A percentile compares a stretch with the other conserved stretches of the same genome.
These are phyloP conservation scores for Conops quadrifasciatus DNA, from an alignment of 2,888 invertebrate species.

Conservation along the genomic window DNA sequence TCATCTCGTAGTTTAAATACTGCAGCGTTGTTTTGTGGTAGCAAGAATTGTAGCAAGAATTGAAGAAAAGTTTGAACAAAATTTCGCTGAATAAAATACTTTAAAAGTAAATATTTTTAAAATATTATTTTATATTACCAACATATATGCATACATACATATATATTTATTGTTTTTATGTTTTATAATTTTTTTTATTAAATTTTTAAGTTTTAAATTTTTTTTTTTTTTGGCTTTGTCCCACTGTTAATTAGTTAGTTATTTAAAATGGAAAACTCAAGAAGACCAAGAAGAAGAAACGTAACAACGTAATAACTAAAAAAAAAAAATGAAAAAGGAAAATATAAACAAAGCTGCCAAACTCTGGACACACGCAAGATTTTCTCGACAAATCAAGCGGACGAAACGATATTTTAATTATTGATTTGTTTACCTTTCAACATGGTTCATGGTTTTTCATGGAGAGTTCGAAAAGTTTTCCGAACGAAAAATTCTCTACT, in stretches of 20 bases:
- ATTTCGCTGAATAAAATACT: no score
- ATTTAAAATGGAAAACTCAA: no score
- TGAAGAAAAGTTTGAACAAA: no score
- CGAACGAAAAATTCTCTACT: no score
- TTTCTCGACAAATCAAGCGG: not conserved
- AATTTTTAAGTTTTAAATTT: not conserved
- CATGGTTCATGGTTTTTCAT: not conserved
- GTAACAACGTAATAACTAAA: no score
- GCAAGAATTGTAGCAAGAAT: not conserved
- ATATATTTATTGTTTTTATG: not conserved
- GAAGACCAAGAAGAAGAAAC: not conserved
- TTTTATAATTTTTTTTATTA: not conserved
- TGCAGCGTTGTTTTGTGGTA: not conserved
- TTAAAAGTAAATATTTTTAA: no score
- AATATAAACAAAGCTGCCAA: not conserved
- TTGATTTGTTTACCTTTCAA: constrained; percentile 6
- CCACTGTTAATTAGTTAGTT: not conserved
- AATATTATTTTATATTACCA: no score
- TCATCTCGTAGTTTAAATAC: constrained; percentile 20
- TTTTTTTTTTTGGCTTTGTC: not conserved
- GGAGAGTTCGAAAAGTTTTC: not conserved
- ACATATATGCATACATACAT: no score
- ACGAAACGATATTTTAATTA: not conserved
- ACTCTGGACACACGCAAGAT: not conserved
- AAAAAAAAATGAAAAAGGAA: not conserved